Conservation (phyloP, 2,797 vertebrate genomes). For the Hybognathus amarus region DNA sequence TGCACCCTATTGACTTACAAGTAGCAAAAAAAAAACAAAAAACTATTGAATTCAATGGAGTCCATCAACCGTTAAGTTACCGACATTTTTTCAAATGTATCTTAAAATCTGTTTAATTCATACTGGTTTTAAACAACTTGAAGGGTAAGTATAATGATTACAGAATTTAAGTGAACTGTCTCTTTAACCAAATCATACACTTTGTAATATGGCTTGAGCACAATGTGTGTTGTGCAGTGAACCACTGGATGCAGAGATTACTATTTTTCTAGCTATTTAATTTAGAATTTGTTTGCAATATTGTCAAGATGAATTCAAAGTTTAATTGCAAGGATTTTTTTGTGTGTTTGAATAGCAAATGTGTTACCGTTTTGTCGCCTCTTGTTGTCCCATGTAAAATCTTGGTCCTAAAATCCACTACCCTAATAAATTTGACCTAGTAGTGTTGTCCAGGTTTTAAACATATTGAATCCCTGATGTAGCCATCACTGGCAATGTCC, state of each 20-base stretch:
- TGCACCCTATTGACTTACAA: too few relatives aligned
- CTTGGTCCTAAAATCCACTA: neutral
- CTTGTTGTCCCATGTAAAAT: neutral
- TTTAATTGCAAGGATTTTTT: neutral
- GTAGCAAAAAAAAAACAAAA: neutral
- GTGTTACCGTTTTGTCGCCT: neutral
- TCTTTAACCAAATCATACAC: neutral
- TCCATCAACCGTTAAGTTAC: neutral
- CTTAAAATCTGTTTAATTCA: neutral
- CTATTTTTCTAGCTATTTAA: neutral
- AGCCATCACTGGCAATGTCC: slow-evolving; percentile 30
- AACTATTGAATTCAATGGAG: too few relatives aligned
- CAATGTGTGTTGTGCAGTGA: neutral
- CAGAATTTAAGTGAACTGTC: too few relatives aligned
- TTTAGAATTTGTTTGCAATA: neutral
- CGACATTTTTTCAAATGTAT: neutral
- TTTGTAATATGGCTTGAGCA: neutral
- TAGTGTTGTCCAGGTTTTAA: slow-evolving; percentile 59
- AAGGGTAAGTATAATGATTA: neutral
- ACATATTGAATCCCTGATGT: slow-evolving; percentile 66
- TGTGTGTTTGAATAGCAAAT: neutral
- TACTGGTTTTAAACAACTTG: neutral
- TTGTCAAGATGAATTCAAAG: neutral
- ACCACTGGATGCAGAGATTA: neutral
- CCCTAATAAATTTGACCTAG: slow-evolving; percentile 59